Conservation (phyloP, 2,113 vertebrate species). For the Perca fluviatilis region DNA sequence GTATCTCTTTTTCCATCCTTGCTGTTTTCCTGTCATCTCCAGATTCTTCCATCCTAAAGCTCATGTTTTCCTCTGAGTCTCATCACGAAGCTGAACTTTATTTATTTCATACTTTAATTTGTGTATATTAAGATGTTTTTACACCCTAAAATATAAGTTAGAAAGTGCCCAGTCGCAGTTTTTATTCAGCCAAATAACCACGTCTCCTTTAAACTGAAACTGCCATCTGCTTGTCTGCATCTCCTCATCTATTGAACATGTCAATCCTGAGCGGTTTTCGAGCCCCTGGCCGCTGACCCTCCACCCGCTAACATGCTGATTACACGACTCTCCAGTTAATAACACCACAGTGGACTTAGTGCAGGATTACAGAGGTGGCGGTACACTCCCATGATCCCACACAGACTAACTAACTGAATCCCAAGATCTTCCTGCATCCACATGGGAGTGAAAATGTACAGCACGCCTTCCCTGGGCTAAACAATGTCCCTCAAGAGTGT, state of each 20-base stretch:
- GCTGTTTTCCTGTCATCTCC: neutral
- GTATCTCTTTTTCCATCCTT: neutral
- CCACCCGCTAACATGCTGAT: slow-evolving; percentile 44
- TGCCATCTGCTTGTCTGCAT: neutral
- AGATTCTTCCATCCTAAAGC: neutral
- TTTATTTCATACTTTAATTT: too few relatives aligned
- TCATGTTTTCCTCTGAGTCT: neutral
- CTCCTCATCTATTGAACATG: neutral
- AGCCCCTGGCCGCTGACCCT: slow-evolving; percentile 11
- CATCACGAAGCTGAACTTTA: neutral
- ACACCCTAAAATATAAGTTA: neutral
- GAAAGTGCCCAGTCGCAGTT: neutral
- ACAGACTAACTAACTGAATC: slow-evolving; percentile 20
- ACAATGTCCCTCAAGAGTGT: slow-evolving; percentile 24
- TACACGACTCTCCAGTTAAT: slow-evolving; percentile 50
- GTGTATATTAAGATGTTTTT: neutral
- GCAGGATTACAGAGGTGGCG: slow-evolving; percentile 37
- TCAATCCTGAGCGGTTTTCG: neutral
- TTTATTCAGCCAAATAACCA: neutral
- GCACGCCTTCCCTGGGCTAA: slow-evolving; percentile 15
- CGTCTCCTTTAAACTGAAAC: neutral
- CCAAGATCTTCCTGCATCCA: neutral
- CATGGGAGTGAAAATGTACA: neutral
- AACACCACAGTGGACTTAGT: slow-evolving; percentile 25
- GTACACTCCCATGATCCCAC: slow-evolving; percentile 31